Base-by-base conservation (phyloP, 2,113 vertebrate species). In the Psophia crepitans region DNA sequence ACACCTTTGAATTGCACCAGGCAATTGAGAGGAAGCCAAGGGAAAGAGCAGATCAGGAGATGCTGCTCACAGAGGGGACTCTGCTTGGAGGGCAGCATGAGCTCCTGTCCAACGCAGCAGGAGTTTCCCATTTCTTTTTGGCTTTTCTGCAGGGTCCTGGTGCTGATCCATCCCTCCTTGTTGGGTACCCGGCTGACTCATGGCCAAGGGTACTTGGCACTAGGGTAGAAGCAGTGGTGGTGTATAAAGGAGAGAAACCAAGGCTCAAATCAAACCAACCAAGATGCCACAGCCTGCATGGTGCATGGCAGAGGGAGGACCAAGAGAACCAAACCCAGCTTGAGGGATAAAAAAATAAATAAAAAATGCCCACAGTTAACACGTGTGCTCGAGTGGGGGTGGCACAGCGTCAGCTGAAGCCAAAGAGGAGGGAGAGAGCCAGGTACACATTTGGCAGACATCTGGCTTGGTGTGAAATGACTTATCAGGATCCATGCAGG, bases 181-280 rank as follows among this genome's bases (percentile, higher is more conserved):
- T 0, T 20, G 27, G 30, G 60, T 17, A 18, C 30, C 66, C 8
- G 1, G 14, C 65, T 32, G 28, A 46, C 63, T 80, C 82, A 5
- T 1, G 28, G 71, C n/a, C 35, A 33, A n/a, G n/a, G n/a, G n/a
- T n/a, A n/a, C n/a, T n/a, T 22, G 77, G 77, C 27, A 39, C 65
- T 1, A 27, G 35, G 44, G 69, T 14, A 20, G 64, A 30, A 64
- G 44, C n/a, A n/a, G 21, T 1, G 19, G 16, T 5, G 22, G 24
- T 15, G 14, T 0, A 12, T 0, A 49, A 58, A 85, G 8, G n/a
- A 66, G 56, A 61, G 14, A 14, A 68, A 68, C 23, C 5, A 2
- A 10, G 11, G 69, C 21, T 65, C 11, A 15, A 37, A 53, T 24
- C 35, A 49, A 85, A 77, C 20, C 39, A 21, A 53, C 51, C 0